phyloP scores from a whole-genome alignment of 2,888 invertebrate genomes.

The Calameuta filiformis region DNA sequence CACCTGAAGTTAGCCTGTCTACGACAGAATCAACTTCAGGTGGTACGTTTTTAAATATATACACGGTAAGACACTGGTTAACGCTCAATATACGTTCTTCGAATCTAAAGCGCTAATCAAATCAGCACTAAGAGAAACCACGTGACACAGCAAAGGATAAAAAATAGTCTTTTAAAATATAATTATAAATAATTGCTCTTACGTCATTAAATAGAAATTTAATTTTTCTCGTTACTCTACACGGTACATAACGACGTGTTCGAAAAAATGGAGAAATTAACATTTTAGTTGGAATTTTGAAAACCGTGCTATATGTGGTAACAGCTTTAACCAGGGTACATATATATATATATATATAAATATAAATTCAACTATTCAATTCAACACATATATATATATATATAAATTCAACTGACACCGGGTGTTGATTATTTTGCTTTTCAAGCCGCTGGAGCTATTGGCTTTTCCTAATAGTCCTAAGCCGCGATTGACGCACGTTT shows the following conservation, averaged over 20 bases:
- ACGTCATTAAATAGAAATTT: too few relatives aligned
- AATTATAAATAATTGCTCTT: too few relatives aligned
- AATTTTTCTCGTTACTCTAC: background rate
- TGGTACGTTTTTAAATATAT: background rate
- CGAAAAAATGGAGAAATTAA: background rate
- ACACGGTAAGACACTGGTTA: background rate
- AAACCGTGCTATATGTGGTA: background rate
- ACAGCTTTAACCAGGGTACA: background rate
- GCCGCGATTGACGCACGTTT: slow-evolving; percentile 14
- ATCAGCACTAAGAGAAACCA: background rate
- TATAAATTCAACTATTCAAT: too few relatives aligned
- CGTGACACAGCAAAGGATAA: background rate
- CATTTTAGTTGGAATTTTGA: background rate
- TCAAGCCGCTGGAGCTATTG: slow-evolving; percentile 9
- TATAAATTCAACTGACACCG: background rate
- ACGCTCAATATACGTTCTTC: background rate
- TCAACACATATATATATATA: too few relatives aligned
- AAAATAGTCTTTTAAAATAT: too few relatives aligned
- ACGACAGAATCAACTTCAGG: background rate
- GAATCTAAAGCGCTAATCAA: background rate
- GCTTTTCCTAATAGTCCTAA: slow-evolving; percentile 16
- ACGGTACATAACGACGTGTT: background rate
- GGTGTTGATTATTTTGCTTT: background rate
- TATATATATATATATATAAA: too few relatives aligned
- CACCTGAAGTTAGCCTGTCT: background rate